These are phyloP conservation scores for Chelonoidis abingdonii DNA, from an alignment of 2,113 vertebrate species.

Conservation along the genomic window DNA sequence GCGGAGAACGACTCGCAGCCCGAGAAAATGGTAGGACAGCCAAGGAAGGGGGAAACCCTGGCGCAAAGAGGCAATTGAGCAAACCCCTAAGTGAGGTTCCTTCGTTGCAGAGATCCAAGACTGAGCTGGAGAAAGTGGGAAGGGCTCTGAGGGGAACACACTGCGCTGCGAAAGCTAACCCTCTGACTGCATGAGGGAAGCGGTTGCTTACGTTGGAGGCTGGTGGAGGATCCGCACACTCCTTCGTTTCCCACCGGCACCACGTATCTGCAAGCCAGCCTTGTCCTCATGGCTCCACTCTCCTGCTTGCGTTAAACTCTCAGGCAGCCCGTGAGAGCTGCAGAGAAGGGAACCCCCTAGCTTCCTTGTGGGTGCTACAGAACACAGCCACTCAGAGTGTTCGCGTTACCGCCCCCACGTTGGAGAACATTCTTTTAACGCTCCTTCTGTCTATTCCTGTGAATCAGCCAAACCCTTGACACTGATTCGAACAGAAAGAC, in stretches of 20 bases:
- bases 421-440: no score
- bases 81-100: neutral
- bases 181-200: neutral
- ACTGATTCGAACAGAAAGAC: neutral
- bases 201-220: neutral
- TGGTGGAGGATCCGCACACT: neutral
- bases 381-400: no score
- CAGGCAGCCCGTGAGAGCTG: neutral
- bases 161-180: neutral
- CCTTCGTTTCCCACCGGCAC: neutral
- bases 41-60: neutral
- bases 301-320: neutral
- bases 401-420: no score
- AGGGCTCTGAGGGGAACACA: no score
- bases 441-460: neutral
- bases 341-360: neutral
- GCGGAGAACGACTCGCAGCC: neutral
- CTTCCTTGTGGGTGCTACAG: neutral
- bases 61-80: neutral
- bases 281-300: no score
- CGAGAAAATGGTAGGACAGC: neutral
- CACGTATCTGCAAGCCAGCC: neutral
- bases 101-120: neutral
- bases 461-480: neutral
- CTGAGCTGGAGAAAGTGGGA: neutral